Conservation (phyloP, 1,140 invertebrate genomes). For the Drosophila pectinifera region DNA sequence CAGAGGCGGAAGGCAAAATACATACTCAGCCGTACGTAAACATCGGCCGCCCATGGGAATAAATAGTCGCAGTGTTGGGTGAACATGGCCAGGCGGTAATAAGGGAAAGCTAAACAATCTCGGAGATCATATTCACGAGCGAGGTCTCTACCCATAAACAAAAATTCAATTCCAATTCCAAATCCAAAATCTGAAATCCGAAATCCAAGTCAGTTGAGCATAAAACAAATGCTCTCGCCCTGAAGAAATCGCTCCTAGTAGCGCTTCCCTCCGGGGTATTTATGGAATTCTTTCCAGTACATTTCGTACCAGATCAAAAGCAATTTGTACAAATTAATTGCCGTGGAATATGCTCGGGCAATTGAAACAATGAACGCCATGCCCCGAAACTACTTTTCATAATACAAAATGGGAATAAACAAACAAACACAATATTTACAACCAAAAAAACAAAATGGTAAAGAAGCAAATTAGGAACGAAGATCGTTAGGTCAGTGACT, state of each 20-base stretch:
- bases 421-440: slow-evolving; percentile 12
- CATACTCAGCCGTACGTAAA: slow-evolving; percentile 45
- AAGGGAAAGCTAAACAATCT: slow-evolving; percentile 12
- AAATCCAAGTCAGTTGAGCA: slow-evolving; percentile 40
- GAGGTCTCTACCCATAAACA: slow-evolving; percentile 26
- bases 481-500: not conserved
- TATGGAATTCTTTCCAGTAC: slow-evolving; percentile 32
- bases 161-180: slow-evolving; percentile 9
- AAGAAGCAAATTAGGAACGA: not conserved
- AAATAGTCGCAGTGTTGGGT: slow-evolving; percentile 40
- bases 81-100: too few relatives aligned
- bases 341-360: slow-evolving; percentile 11
- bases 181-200: too few relatives aligned
- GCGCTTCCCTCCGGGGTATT: slow-evolving; percentile 13
- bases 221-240: slow-evolving; percentile 4
- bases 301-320: slow-evolving; percentile 42
- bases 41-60: too few relatives aligned
- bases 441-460: not conserved
- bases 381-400: slow-evolving; percentile 7
- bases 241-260: not conserved
- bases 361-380: slow-evolving; percentile 23
- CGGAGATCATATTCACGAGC: slow-evolving; percentile 43
- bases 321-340: slow-evolving; percentile 53
- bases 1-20: slow-evolving; percentile 34
- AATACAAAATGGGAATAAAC: slow-evolving; percentile 15